These are phyloP conservation scores for Gymnorhina tibicen DNA, from an alignment of 2,113 vertebrate genomes.

Conservation along the genomic window DNA sequence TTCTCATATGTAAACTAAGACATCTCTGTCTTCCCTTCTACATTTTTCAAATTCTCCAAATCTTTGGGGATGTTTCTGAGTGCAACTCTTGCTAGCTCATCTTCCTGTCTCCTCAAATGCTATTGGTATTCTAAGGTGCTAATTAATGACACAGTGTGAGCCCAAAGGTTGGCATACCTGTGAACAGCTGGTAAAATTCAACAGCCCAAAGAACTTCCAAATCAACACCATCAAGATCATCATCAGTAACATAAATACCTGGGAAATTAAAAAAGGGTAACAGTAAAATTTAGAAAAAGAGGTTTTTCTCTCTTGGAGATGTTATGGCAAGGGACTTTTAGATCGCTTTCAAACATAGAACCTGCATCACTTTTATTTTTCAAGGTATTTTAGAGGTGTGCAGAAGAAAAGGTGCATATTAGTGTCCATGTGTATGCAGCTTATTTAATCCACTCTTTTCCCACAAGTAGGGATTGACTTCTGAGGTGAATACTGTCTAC, in stretches of 20 bases:
- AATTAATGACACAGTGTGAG: conserved; percentile 67
- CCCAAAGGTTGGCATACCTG: conserved; percentile 64
- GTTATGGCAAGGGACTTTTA: neutral
- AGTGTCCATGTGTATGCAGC: neutral
- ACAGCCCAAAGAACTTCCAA: conserved; percentile 72
- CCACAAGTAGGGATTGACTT: neutral
- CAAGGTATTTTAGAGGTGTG: neutral
- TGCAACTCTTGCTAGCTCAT: neutral
- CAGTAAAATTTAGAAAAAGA: neutral
- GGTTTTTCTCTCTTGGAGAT: neutral
- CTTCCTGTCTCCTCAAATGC: conserved; percentile 66
- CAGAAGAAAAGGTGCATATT: neutral
- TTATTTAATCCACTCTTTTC: neutral
- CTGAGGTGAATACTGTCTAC: neutral
- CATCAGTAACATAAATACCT: conserved; percentile 67
- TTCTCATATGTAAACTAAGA: neutral
- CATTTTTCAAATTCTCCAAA: neutral
- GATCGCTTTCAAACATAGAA: neutral
- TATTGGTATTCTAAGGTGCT: conserved; percentile 63
- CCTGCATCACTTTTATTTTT: neutral
- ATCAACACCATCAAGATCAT: conserved; percentile 48
- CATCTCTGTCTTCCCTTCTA: neutral
- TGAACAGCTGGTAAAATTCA: conserved; percentile 77
- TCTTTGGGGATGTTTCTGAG: neutral
- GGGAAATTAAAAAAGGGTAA: neutral